Base-by-base conservation (phyloP, 2,113 vertebrate species). In the Origma solitaria region DNA sequence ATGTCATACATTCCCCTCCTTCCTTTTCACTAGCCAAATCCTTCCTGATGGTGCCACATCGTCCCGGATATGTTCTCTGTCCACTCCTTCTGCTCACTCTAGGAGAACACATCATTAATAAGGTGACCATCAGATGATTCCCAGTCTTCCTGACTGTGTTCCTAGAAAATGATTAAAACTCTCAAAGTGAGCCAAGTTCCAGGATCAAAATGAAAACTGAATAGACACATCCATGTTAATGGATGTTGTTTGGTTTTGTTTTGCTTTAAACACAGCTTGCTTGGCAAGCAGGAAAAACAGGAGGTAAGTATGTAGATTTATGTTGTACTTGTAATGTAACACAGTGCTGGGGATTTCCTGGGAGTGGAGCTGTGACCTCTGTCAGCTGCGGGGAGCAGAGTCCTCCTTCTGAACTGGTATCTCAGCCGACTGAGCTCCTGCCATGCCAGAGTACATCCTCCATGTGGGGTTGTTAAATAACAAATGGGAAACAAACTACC, bases 121-220 rank as follows among this genome's bases (percentile, higher is more conserved):
- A 76, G 12, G 27, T 35, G 13, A 22, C 22, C 19, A 58, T n/a
- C 18, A 35, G 6, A 9, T 22, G 11, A 50, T 33, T 76, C 37
- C 38, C 7, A 7, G 6, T 53, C 19, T 30, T 83, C 4, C 22
- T 82, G 19, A 3, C 0, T 0, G 9, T 44, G 13, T n/a, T 58
- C 9, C 30, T 56, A 64, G 24, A 56, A 82, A 86, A 49, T 4
- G 15, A 49, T 61, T 33, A 45, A 65, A 69, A 10, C 11, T 60
- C 16, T 14, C 18, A 37, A 40, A 31, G 17, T 18, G 12, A 71
- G 44, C 7, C 15, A 47, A 45, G 9, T 50, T 35, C 16, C 27
- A 73, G 40, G 57, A 44, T 20, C 27, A 79, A 60, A 69, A 56
- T 35, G 4, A 76, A 77, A 77, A 80, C 20, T 60, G 15, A 57